Evolutionary conservation across 2,113 vertebrate genomes (phyloP).

Genomic region (Calonectris borealis): DNA sequence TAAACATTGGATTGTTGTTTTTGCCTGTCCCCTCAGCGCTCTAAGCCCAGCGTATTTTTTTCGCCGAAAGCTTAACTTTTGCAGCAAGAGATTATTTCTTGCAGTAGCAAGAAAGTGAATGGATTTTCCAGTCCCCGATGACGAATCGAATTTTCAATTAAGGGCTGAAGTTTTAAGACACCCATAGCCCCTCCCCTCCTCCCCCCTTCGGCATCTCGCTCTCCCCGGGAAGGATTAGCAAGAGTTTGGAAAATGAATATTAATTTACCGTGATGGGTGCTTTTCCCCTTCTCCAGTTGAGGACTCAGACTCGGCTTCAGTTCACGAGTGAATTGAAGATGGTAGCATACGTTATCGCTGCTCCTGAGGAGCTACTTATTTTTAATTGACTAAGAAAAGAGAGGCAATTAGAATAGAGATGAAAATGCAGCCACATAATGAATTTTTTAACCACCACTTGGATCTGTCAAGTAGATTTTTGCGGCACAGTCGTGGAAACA

Average conservation of each 20-base stretch:
- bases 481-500: slow-evolving; percentile 4
- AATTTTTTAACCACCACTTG: slow-evolving; percentile 55
- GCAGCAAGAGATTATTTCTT: not conserved
- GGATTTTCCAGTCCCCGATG: not conserved
- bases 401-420: slow-evolving; percentile 50
- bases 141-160: slow-evolving; percentile 21
- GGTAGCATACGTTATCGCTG: not conserved
- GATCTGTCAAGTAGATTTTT: slow-evolving; percentile 38
- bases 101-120: not conserved
- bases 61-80: not conserved
- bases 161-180: slow-evolving; percentile 8
- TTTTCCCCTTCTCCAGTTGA: not conserved
- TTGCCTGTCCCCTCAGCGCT: not conserved
- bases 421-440: slow-evolving; percentile 44
- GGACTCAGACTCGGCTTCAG: not conserved
- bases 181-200: not conserved
- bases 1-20: not conserved
- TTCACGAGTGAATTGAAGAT: not conserved
- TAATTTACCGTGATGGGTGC: not conserved
- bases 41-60: not conserved
- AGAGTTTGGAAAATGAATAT: slow-evolving; percentile 1
- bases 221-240: slow-evolving; percentile 9
- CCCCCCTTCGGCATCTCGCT: not conserved
- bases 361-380: slow-evolving; percentile 49
- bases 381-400: slow-evolving; percentile 37